Conservation (phyloP, 1,140 invertebrate genomes). For the Aphelenchoides besseyi region DNA sequence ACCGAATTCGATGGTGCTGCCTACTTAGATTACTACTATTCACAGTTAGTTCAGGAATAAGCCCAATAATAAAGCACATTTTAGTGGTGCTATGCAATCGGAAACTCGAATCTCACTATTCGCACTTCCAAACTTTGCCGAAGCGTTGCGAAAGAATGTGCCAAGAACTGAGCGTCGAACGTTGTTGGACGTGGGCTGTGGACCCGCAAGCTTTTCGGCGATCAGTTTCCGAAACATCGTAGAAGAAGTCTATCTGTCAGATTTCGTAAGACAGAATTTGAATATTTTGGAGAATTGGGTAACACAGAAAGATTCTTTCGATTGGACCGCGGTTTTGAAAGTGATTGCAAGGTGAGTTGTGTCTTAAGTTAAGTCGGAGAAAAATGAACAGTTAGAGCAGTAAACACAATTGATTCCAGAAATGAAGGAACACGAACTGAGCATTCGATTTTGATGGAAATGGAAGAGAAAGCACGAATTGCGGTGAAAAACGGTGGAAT, state of each 20-base stretch:
- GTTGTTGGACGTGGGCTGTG: conserved; percentile 47
- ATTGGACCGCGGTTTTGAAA: conserved; percentile 23
- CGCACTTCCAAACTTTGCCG: conserved; percentile 52
- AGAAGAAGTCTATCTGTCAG: conserved; percentile 42
- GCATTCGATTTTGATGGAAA: conserved; percentile 1
- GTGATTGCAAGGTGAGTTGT: conserved; percentile 30
- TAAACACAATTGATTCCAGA: conserved; percentile 20
- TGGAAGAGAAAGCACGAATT: conserved; percentile 29
- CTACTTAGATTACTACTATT: conserved; percentile 51
- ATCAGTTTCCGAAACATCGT: conserved; percentile 53
- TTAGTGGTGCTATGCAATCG: conserved; percentile 43
- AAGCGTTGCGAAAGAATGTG: conserved; percentile 34
- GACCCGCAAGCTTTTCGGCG: conserved; percentile 54
- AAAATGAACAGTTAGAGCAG: conserved; percentile 1
- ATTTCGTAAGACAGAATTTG: conserved; percentile 45
- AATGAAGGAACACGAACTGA: conserved; percentile 25
- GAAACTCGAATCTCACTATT: conserved; percentile 54
- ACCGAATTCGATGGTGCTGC: conserved; percentile 47
- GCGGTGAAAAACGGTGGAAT: conserved; percentile 46
- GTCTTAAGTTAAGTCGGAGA: conserved; percentile 9
- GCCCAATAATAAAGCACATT: conserved; percentile 17
- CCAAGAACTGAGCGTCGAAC: conserved; percentile 33
- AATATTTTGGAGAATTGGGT: conserved; percentile 41
- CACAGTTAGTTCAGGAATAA: conserved; percentile 33
- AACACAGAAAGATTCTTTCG: conserved; percentile 7